Conservation (phyloP, 1,140 invertebrate species). For the Maconellicoccus hirsutus region DNA sequence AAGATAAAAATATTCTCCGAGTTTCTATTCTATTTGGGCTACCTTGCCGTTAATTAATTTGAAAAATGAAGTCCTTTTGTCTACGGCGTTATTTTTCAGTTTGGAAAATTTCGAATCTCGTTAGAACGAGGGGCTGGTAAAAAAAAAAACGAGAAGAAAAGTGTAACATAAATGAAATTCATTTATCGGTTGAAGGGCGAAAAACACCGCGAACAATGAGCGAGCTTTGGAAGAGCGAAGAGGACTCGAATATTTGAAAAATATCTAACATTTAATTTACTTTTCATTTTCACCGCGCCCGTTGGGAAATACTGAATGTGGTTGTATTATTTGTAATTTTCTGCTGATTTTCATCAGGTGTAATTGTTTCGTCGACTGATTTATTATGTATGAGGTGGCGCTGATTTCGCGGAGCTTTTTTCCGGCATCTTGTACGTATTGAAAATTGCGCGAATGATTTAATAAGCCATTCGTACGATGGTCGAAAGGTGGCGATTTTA, state of each 20-base stretch:
- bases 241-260: neutral
- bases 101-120: neutral
- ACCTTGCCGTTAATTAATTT: constrained; percentile 9
- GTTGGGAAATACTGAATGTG: neutral
- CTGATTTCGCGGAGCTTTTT: too few species aligned
- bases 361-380: neutral
- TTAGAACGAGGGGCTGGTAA: too few species aligned
- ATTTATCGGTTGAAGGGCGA: neutral
- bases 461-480: too few species aligned
- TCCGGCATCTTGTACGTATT: too few species aligned
- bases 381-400: neutral
- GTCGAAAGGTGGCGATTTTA: too few species aligned
- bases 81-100: neutral
- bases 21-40: constrained; percentile 4
- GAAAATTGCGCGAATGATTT: too few species aligned
- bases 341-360: neutral
- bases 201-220: neutral
- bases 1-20: constrained; percentile 4
- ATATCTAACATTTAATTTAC: neutral
- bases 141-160: neutral
- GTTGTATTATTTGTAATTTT: neutral
- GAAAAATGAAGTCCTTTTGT: constrained; percentile 9
- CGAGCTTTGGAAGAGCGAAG: neutral
- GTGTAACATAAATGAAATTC: neutral
- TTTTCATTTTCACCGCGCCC: neutral